Percentiles rank a stretch among this genome's conserved stretches.
Evolutionary conservation across 2,888 invertebrate species (phyloP).

Genomic region (Noctua janthe): DNA sequence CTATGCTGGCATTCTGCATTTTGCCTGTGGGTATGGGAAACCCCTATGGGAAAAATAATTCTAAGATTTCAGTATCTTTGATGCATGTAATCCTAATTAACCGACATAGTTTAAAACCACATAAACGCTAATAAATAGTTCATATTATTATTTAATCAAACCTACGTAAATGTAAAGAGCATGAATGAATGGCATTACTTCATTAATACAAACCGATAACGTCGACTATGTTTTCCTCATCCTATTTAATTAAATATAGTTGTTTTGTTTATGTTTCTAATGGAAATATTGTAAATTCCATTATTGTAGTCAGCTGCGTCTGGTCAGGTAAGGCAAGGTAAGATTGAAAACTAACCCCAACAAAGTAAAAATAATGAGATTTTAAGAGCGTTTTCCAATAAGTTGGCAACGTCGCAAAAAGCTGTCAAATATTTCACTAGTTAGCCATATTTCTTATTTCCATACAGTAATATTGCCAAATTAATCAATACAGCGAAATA

Average conservation of each 20-base stretch:
- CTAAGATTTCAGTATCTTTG: neutral
- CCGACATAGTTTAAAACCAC: slow-evolving; percentile 16
- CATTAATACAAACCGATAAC: slow-evolving; percentile 1
- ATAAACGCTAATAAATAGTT: neutral
- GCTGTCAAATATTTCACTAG: too few relatives aligned
- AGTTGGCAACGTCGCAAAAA: too few relatives aligned
- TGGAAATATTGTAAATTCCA: neutral
- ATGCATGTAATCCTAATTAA: neutral
- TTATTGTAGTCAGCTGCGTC: neutral
- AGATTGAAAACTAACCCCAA: neutral
- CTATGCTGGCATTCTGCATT: neutral
- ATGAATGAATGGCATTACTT: slow-evolving; percentile 8
- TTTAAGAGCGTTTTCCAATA: too few relatives aligned
- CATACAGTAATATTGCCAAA: too few relatives aligned
- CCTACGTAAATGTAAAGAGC: slow-evolving; percentile 2
- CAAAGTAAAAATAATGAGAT: too few relatives aligned
- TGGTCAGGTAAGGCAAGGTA: neutral
- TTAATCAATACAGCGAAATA: too few relatives aligned
- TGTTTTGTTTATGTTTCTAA: neutral
- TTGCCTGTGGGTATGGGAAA: neutral
- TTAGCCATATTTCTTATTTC: too few relatives aligned
- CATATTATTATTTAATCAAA: neutral
- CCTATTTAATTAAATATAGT: neutral
- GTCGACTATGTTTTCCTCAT: slow-evolving; percentile 24
- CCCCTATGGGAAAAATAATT: neutral